A percentile compares a stretch with the other conserved stretches of the same genome.
phyloP scores from a whole-genome alignment of 2,113 vertebrate species.

The Proterorhinus semilunaris region DNA sequence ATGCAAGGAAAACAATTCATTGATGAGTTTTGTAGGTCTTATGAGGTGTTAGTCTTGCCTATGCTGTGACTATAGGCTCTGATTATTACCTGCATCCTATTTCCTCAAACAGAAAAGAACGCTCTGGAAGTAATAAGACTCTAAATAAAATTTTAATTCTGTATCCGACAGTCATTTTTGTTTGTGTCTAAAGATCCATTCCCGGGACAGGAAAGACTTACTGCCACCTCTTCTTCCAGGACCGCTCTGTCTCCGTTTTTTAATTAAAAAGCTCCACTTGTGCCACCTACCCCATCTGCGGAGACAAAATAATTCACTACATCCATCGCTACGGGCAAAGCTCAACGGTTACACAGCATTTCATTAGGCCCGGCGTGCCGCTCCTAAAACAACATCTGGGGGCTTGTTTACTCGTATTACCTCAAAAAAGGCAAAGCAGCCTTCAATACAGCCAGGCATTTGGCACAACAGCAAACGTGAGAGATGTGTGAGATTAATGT shows the following conservation, averaged over 20 bases:
- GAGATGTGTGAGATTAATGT: too few relatives aligned
- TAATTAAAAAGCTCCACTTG: slow-evolving; percentile 75
- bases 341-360: slow-evolving; percentile 29
- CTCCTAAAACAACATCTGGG: slow-evolving; percentile 32
- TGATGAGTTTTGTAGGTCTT: too few relatives aligned
- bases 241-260: slow-evolving; percentile 73
- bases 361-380: slow-evolving; percentile 39
- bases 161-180: slow-evolving; percentile 32
- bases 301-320: slow-evolving; percentile 52
- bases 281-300: slow-evolving; percentile 61
- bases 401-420: slow-evolving; percentile 26
- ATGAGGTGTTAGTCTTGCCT: too few relatives aligned
- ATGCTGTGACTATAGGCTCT: too few relatives aligned
- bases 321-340: slow-evolving; percentile 42
- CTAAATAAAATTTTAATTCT: slow-evolving; percentile 35
- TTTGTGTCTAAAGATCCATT: slow-evolving; percentile 14
- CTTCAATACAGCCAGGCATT: slow-evolving; percentile 11
- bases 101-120: background rate
- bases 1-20: too few relatives aligned
- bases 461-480: background rate
- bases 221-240: slow-evolving; percentile 50
- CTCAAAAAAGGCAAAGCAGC: slow-evolving; percentile 2
- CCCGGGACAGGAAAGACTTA: slow-evolving; percentile 22
- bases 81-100: background rate
- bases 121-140: slow-evolving; percentile 12